Percentiles rank a stretch among this genome's conserved stretches.
These are phyloP conservation scores for Oreochromis tanganicae DNA, from an alignment of 2,113 vertebrate genomes.

Conservation along the genomic window DNA sequence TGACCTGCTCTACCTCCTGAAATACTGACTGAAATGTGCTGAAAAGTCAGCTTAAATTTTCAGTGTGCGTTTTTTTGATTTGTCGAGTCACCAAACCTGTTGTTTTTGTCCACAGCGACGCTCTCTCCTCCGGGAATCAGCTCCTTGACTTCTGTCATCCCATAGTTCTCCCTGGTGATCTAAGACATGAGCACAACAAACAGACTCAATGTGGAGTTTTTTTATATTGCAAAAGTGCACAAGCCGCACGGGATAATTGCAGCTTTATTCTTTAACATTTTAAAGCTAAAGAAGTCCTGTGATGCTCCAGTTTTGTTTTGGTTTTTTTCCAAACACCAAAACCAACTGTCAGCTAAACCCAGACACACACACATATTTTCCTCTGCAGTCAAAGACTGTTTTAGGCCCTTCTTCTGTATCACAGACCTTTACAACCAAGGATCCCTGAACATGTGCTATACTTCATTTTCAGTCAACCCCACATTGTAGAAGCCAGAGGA, in stretches of 20 bases:
- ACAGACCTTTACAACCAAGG: neutral
- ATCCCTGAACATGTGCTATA: neutral
- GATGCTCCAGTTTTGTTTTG: neutral
- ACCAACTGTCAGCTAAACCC: neutral
- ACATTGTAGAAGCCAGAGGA: neutral
- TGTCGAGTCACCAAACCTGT: conserved; percentile 73
- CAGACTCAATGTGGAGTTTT: neutral
- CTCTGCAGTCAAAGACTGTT: neutral
- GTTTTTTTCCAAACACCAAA: neutral
- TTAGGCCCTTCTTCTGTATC: neutral
- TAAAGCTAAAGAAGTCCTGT: neutral
- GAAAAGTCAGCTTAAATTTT: neutral
- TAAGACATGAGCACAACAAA: conserved; percentile 42
- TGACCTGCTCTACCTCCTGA: neutral
- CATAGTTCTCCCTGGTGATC: conserved; percentile 94
- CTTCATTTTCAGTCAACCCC: neutral
- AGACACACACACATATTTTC: neutral
- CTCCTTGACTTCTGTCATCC: conserved; percentile 86
- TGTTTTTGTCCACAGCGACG: conserved; percentile 81
- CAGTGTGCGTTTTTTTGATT: neutral
- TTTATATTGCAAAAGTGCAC: neutral
- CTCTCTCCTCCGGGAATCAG: conserved; percentile 85
- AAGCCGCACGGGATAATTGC: neutral
- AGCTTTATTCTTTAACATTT: neutral
- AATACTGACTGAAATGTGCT: neutral